phyloP scores from a whole-genome alignment of 2,797 vertebrate species.

The Lycodopsis pacificus region DNA sequence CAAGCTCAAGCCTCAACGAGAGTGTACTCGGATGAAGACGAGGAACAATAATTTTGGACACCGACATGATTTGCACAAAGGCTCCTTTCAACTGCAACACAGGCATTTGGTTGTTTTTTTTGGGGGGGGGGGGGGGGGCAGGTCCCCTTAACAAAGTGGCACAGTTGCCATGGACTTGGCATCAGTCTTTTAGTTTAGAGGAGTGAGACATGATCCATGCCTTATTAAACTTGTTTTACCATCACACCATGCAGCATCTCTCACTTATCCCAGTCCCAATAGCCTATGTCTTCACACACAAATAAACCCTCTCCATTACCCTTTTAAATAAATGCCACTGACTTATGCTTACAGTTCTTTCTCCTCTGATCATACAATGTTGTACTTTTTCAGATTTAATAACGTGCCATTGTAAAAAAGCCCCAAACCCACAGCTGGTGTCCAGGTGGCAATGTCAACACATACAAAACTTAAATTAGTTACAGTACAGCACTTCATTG shows the following conservation, averaged over 20 bases:
- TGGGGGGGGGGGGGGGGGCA: neutral
- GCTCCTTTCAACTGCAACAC: neutral
- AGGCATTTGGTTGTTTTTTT: neutral
- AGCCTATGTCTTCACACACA: neutral
- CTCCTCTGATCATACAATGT: neutral
- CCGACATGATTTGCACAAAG: constrained; percentile 3
- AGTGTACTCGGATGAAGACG: constrained; percentile 14
- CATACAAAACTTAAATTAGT: constrained; percentile 19
- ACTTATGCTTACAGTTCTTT: neutral
- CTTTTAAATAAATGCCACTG: neutral
- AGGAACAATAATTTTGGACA: constrained; percentile 8
- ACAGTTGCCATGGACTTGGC: neutral
- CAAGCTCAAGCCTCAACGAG: constrained; percentile 27
- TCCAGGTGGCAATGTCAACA: constrained; percentile 17
- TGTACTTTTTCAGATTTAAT: neutral
- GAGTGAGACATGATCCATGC: neutral
- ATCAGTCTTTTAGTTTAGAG: neutral
- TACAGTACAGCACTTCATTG: constrained; percentile 12
- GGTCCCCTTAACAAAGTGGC: neutral
- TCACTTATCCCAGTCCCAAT: neutral
- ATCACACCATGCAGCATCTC: constrained; percentile 10
- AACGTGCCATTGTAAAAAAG: neutral
- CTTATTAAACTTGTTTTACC: neutral
- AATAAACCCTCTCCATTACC: neutral
- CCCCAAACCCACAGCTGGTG: constrained; percentile 21